Base-by-base conservation (phyloP, 2,888 invertebrate genomes). In the Melipona bicolor region DNA sequence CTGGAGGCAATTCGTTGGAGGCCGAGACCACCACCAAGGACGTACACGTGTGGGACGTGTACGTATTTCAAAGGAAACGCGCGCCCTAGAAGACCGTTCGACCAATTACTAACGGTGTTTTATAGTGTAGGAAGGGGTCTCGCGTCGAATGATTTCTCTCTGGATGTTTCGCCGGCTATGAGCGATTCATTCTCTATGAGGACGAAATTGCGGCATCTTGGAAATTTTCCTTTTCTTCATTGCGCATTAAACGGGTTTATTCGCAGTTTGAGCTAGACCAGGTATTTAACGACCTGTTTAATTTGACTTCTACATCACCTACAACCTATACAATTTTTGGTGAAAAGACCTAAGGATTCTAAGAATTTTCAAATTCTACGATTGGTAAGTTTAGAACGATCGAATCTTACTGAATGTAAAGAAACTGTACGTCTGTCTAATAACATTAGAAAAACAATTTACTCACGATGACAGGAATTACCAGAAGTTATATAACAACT, bases 61-160 rank as follows among this genome's bases (percentile, higher is more conserved):
- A 27, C 27, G 27, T 27, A 27, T 75, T 88, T 61, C 81, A 89
- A 80, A 76, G 72, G 61, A 68, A 68, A 77, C 52, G 62, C 72
- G 49, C n/a, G 69, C 27, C 24, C 52, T 32, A 69, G 49, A 27
- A 24, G 50, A 27, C 61, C 69, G 67, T 77, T 82, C 62, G 56
- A 24, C 62, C 80, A 83, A 86, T 86, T 86, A 80, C 77, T 65
- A 49, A 36, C 59, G 56, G 61, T 61, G 62, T 77, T 84, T 84
- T 75, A 62, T 65, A 65, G 27, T 56, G 64, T 62, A 15, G n/a
- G 49, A 2, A 43, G 43, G 9, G 19, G 36, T 56, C 36, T 27
- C 32, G 54, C 24, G 15, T 32, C 64, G 56, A 49, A 15, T 56
- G 64, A 73, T 73, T 81, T 80, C 69, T 61, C 19, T n/a, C 15